Conservation (phyloP, 2,888 invertebrate species). For the Dryadula phaetusa region DNA sequence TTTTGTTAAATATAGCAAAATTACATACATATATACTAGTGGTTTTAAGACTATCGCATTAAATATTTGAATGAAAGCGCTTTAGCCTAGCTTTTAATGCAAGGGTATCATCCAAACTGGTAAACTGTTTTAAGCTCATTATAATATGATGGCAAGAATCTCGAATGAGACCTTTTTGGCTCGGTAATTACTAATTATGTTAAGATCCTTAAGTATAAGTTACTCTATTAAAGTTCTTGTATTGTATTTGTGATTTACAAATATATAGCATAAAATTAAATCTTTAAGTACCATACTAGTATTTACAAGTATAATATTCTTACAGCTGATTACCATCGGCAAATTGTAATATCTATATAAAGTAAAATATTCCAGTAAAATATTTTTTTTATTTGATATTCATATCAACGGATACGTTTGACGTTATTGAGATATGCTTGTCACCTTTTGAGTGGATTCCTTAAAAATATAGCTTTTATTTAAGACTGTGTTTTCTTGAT, state of each 20-base stretch:
- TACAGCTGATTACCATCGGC: too few relatives aligned
- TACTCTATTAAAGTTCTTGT: background rate
- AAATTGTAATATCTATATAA: too few relatives aligned
- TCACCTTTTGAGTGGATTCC: too few relatives aligned
- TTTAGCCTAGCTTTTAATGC: slow-evolving; percentile 19
- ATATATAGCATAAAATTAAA: background rate
- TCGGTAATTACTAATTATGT: background rate
- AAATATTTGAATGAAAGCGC: slow-evolving; percentile 16
- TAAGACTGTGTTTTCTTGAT: too few relatives aligned
- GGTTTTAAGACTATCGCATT: slow-evolving; percentile 15
- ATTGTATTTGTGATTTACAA: background rate
- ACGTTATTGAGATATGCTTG: too few relatives aligned
- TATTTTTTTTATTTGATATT: too few relatives aligned
- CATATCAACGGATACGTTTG: too few relatives aligned
- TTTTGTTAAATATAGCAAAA: background rate
- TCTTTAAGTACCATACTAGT: background rate
- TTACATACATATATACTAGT: background rate
- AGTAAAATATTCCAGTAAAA: too few relatives aligned
- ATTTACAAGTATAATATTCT: too few relatives aligned
- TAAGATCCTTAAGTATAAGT: background rate
- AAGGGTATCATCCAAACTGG: slow-evolving; percentile 7
- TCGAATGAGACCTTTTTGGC: slow-evolving; percentile 5
- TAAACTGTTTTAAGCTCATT: slow-evolving; percentile 17
- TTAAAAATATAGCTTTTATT: too few relatives aligned
- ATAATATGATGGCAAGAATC: slow-evolving; percentile 15